Evolutionary conservation across 2,113 vertebrate species (phyloP), one percentile per base, ranked within the genome.

Genomic region (Scomber scombrus): DNA sequence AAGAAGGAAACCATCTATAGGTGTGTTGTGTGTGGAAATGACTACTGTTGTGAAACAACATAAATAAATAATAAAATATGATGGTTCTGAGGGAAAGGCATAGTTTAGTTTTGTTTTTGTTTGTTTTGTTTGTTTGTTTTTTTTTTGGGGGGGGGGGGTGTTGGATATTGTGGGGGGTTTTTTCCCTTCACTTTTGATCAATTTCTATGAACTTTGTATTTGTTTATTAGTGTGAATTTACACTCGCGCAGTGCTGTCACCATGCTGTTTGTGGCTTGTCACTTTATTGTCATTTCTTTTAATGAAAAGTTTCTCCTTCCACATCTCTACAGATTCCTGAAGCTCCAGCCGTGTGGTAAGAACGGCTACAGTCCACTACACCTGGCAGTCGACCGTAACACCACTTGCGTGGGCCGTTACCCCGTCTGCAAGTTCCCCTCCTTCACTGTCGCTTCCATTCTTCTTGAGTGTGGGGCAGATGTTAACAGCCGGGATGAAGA

Each of bases 361-460:
- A 98, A 98, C 78, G 98, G 97, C 84, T 99, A 96, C 88, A 99
- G 97, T 78, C 98, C 98, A 0, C 96, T 99, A 54, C 98, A 99
- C 88, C 95, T 99, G 91, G 97, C 98, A 7, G 97, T 99, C 66
- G 98, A 99, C 93, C 95, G 95, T 40, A 98, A 97, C 93, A 99
- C 98, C 61, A 99, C 97, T 0, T 99, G 97, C 58, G 98, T 99
- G 0, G 98, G 98, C 60, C 97, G 97, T 67, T 99, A 99, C 81
- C 98, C 98, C 2, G 97, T 99, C 85, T 99, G 98, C 93, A 98
- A 97, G 93, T 99, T 99, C 87, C 98, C 98, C 26, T 99, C 98
- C 78, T 92, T 98, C 74, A 98, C 97, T 55, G 98, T 99, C 58
- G 95, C 98, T 40, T 96, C 98, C 19, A 95, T 99, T 63, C 94